A percentile compares a stretch with the other conserved stretches of the same genome.
Conservation (phyloP, 2,888 invertebrate genomes). For the Cheilosia impressa region DNA sequence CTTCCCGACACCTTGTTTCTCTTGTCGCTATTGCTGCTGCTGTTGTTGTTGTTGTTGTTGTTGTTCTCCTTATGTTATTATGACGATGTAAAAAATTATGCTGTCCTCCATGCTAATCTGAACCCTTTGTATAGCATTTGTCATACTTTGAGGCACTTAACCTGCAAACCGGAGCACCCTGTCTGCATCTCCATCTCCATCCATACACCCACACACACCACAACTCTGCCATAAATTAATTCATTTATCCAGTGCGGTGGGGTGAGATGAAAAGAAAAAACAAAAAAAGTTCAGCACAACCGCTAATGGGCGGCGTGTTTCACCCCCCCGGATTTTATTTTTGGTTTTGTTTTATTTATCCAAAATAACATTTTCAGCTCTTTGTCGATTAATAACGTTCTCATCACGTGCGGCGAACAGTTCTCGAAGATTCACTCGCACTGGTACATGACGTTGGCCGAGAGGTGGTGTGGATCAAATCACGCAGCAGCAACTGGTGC, state of each 20-base stretch:
- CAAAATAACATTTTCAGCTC: constrained; percentile 37
- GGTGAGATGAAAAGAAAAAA: neutral
- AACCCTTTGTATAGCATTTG: constrained; percentile 71
- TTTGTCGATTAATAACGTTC: constrained; percentile 67
- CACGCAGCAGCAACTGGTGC: constrained; percentile 71
- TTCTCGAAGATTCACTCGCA: constrained; percentile 58
- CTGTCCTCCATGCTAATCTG: constrained; percentile 71
- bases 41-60: constrained; percentile 12
- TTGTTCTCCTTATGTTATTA: constrained; percentile 17
- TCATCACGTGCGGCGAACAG: constrained; percentile 69
- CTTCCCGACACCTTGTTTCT: constrained; percentile 72
- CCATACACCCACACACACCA: neutral
- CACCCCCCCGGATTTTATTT: constrained; percentile 31
- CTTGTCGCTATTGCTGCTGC: constrained; percentile 36
- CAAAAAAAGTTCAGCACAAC: constrained; percentile 36
- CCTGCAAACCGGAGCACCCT: constrained; percentile 49
- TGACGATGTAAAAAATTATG: constrained; percentile 71
- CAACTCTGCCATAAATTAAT: constrained; percentile 65
- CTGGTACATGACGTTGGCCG: constrained; percentile 42
- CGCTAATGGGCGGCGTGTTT: constrained; percentile 43
- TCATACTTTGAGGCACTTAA: constrained; percentile 74
- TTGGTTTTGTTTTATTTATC: neutral
- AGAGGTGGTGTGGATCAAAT: constrained; percentile 42
- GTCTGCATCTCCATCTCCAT: too few relatives aligned
- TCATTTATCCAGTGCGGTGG: constrained; percentile 51